These are phyloP conservation scores for Tachysurus fulvidraco DNA, from an alignment of 2,113 vertebrate genomes.

Conservation along the genomic window DNA sequence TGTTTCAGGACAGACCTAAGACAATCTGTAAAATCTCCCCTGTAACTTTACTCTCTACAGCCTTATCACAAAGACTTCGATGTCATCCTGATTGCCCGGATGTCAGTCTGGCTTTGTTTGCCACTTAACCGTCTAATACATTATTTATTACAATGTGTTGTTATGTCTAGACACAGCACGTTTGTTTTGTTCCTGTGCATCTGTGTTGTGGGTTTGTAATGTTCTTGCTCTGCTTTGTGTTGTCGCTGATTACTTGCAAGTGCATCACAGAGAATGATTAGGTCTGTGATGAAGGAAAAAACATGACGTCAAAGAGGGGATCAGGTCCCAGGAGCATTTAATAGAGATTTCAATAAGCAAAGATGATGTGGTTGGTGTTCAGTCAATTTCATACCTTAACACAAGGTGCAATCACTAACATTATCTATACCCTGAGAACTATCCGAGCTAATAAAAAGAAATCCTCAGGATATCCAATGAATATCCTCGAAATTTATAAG, in stretches of 20 bases:
- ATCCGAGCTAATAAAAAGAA: neutral
- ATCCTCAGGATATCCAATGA: neutral
- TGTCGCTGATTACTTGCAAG: conserved; percentile 7
- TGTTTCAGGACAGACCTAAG: neutral
- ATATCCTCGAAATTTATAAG: too few relatives aligned
- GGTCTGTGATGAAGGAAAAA: neutral
- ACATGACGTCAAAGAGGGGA: neutral
- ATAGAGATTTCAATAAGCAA: neutral
- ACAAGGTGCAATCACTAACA: neutral
- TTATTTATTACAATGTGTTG: neutral
- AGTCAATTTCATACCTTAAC: neutral
- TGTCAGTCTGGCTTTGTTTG: neutral
- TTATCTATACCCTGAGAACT: neutral
- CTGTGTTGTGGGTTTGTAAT: neutral
- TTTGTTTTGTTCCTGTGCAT: neutral
- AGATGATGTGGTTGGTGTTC: neutral
- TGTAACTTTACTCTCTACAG: neutral
- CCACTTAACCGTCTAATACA: neutral
- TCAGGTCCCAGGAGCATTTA: neutral
- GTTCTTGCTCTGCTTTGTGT: neutral
- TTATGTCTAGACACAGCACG: neutral
- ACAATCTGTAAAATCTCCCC: neutral
- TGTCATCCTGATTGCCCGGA: neutral
- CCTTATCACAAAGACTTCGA: neutral
- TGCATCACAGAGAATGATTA: neutral